These are phyloP conservation scores for Coelopa frigida DNA, from an alignment of 1,140 invertebrate species.

Conservation along the genomic window DNA sequence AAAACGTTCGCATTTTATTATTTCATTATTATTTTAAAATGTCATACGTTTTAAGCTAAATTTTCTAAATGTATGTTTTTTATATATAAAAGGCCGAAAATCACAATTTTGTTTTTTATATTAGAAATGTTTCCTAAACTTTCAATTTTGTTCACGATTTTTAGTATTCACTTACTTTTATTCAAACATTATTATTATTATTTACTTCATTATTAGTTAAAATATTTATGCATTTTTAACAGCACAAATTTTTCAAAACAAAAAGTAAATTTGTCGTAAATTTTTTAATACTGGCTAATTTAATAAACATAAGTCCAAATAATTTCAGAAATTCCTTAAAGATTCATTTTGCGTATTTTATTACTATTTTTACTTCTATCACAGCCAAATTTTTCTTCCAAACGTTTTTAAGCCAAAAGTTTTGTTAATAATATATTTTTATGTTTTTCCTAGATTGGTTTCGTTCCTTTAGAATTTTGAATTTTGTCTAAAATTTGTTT, in stretches of 20 bases:
- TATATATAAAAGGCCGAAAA: conserved; percentile 45
- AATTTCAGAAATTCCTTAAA: conserved; percentile 13
- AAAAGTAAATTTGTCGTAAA: too few relatives aligned
- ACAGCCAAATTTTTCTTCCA: conserved; percentile 46
- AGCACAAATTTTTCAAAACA: conserved; percentile 31
- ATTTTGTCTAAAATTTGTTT: conserved; percentile 27
- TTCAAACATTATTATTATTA: too few relatives aligned
- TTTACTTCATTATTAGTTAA: conserved; percentile 18
- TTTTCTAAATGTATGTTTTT: conserved; percentile 23
- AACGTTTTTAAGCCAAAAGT: conserved; percentile 20
- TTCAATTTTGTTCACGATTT: conserved; percentile 39
- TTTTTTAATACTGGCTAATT: background rate
- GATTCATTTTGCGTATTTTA: conserved; percentile 17
- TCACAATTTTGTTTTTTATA: conserved; percentile 43
- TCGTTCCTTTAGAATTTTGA: conserved; percentile 46
- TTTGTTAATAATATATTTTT: conserved; percentile 13
- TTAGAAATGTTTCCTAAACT: conserved; percentile 42
- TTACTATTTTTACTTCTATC: conserved; percentile 27
- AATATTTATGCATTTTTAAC: conserved; percentile 20
- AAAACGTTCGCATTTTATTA: conserved; percentile 16
- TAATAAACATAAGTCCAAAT: too few relatives aligned
- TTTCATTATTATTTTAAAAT: conserved; percentile 9
- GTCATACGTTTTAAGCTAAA: conserved; percentile 20
- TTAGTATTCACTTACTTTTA: conserved; percentile 6
- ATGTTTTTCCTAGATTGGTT: conserved; percentile 35